Evolutionary conservation across 2,113 vertebrate species (phyloP).

Genomic region (Mesitornis unicolor): DNA sequence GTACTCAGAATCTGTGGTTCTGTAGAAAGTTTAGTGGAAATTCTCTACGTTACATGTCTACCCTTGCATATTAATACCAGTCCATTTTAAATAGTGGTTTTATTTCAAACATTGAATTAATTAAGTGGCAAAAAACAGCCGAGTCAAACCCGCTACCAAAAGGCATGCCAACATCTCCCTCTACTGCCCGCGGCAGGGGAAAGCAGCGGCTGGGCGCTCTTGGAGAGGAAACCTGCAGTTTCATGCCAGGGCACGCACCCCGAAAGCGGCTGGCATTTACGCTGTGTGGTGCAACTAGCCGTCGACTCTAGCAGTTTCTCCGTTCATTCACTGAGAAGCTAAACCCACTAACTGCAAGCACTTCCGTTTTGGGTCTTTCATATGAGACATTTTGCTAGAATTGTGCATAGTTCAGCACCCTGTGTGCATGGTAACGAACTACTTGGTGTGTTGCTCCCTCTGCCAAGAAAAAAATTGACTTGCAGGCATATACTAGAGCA

Average conservation of each 20-base stretch:
- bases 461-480: neutral
- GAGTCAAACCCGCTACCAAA: neutral
- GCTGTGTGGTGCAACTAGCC: too few relatives aligned
- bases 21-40: constrained; percentile 67
- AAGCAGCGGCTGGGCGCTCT: neutral
- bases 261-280: fast-evolving
- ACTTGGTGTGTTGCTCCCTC: neutral
- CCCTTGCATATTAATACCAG: constrained; percentile 62
- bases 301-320: too few relatives aligned
- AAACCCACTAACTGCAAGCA: neutral
- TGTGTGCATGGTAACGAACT: fast-evolving
- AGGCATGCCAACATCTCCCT: constrained; percentile 72
- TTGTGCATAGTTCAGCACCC: neutral
- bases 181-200: constrained; percentile 42
- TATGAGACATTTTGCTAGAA: neutral
- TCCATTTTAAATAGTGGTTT: constrained; percentile 60
- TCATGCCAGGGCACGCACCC: too few relatives aligned
- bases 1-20: constrained; percentile 52
- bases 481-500: neutral
- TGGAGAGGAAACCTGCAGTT: neutral
- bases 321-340: neutral
- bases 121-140: neutral
- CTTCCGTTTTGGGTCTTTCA: neutral
- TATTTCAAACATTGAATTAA: constrained; percentile 64
- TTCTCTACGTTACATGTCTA: constrained; percentile 57